phyloP scores from a whole-genome alignment of 1,140 invertebrate genomes.

The Atta cephalotes region DNA sequence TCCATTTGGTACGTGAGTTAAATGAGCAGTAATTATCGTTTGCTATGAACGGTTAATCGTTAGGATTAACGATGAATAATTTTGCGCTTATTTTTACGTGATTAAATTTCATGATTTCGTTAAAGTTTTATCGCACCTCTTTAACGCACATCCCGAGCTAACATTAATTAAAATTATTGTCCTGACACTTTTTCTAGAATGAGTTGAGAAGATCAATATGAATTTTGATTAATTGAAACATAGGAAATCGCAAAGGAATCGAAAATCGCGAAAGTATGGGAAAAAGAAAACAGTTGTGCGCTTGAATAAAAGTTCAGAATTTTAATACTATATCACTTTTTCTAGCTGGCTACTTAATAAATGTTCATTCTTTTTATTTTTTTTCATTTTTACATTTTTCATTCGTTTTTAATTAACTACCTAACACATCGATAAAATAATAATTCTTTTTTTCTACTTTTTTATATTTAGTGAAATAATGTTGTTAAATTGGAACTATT shows the following conservation, averaged over 20 bases:
- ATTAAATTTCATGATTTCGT: constrained; percentile 12
- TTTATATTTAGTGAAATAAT: too few relatives aligned
- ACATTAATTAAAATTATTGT: constrained; percentile 3
- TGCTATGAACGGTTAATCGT: constrained; percentile 16
- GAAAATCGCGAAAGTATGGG: neutral
- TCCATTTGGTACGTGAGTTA: neutral
- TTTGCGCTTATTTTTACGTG: constrained; percentile 20
- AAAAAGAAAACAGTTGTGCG: neutral
- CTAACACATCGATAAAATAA: neutral
- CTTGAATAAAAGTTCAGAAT: neutral
- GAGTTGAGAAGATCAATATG: neutral
- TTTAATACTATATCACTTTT: constrained; percentile 5
- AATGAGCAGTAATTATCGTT: constrained; percentile 30
- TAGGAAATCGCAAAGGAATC: neutral
- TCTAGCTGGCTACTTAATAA: neutral
- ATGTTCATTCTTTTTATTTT: neutral
- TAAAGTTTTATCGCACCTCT: constrained; percentile 5
- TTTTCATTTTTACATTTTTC: neutral
- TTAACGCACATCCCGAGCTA: neutral
- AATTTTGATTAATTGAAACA: constrained; percentile 28
- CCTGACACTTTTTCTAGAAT: neutral
- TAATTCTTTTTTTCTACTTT: neutral
- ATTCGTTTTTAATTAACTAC: constrained; percentile 9
- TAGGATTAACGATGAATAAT: constrained; percentile 39
- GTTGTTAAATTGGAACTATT: neutral